phyloP scores from a whole-genome alignment of 1,140 invertebrate species.

The Telenomus remus region DNA sequence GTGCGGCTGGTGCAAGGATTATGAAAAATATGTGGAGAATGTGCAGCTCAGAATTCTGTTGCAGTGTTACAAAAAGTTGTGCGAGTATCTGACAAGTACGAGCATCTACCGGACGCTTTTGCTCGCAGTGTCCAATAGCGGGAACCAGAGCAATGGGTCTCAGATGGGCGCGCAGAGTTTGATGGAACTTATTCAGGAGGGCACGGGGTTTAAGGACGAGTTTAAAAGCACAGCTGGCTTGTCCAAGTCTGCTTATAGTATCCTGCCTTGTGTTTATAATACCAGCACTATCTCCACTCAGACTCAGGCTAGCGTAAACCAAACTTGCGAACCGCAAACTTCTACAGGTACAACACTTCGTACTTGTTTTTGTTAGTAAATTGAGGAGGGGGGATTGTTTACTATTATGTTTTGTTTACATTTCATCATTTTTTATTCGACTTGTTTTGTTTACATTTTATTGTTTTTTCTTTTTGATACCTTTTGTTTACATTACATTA shows the following conservation, averaged over 20 bases:
- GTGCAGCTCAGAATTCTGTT: slow-evolving; percentile 86
- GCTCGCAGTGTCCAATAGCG: slow-evolving; percentile 64
- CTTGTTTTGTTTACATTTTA: too few relatives aligned
- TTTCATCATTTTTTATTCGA: too few relatives aligned
- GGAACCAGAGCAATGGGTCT: slow-evolving; percentile 73
- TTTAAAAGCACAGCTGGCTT: slow-evolving; percentile 82
- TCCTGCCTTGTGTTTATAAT: slow-evolving; percentile 84
- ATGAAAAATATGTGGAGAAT: slow-evolving; percentile 88
- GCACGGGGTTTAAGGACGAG: slow-evolving; percentile 85
- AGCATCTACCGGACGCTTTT: slow-evolving; percentile 80
- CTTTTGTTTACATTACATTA: too few relatives aligned
- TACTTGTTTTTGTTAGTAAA: background rate
- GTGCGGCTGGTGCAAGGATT: slow-evolving; percentile 90
- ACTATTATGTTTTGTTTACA: too few relatives aligned
- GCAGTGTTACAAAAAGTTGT: slow-evolving; percentile 92
- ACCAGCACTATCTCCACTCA: slow-evolving; percentile 82
- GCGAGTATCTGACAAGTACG: slow-evolving; percentile 86
- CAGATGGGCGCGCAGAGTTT: slow-evolving; percentile 77
- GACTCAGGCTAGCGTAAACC: slow-evolving; percentile 75
- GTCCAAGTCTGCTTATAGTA: slow-evolving; percentile 83
- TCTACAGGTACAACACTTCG: slow-evolving; percentile 60
- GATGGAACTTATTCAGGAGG: slow-evolving; percentile 86
- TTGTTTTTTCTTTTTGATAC: too few relatives aligned
- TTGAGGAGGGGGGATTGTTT: too few relatives aligned
- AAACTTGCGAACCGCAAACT: slow-evolving; percentile 66